Evolutionary conservation across 2,888 invertebrate genomes (phyloP), one percentile per base, ranked within the genome.

Genomic region (Elgonia sp.): DNA sequence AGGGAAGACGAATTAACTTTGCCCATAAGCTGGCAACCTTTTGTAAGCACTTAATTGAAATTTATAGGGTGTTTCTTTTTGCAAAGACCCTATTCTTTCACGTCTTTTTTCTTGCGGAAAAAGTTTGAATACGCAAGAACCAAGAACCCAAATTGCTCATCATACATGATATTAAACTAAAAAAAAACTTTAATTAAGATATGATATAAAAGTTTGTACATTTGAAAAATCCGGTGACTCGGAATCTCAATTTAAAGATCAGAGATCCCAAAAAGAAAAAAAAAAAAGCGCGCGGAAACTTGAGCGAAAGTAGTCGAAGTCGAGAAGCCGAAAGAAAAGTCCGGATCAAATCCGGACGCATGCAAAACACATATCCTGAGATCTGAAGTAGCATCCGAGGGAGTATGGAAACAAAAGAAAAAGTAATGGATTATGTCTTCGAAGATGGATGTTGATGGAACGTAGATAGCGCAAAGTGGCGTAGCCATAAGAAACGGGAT

Each of bases 371-470:
- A 80, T 80, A 67, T 85, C 67, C 57, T 67, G 73, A 85, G 75
- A 80, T 85, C 85, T 85, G 67, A 75, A 81, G 75, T 70, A 65
- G 39, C 72, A 57, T 55, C 46, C 67, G 20, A 29, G n/a, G 67
- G 10, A 57, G 63, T n/a, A n/a, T 46, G 46, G 70, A 76, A 81
- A 77, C 46, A 70, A 62, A 81, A 76, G 79, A 76, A 70, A 86
- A 76, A 76, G 65, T 76, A 69, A 87, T 79, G 82, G 83, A 79
- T 84, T 84, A 80, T 67, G 83, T 84, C 87, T 69, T 72, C 63
- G 57, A 84, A 87, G 84, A 87, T 81, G 67, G 75, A 87, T 84
- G 81, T 53, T 77, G 76, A 87, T 87, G 76, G 81, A 84, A 75
- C 65, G 76, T 40, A 72, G 80, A 87, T 84, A 84, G 81, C 72